Evolutionary conservation across 2,888 invertebrate species (phyloP), one percentile per base, ranked within the genome.

Genomic region (Spatulosminthurus flaviceps): DNA sequence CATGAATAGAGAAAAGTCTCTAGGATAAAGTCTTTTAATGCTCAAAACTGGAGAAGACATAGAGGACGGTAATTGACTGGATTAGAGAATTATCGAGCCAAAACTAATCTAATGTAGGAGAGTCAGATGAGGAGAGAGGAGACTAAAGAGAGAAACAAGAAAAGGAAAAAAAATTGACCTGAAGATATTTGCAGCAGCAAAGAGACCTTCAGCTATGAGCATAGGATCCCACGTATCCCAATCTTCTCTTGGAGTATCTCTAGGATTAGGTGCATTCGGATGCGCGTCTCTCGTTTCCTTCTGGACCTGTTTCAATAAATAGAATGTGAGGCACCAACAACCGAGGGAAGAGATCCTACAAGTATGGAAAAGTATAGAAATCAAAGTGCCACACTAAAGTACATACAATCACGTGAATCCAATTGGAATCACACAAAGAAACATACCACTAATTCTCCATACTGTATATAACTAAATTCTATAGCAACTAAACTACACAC

Each of bases 191-290:
- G 98, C 98, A 22, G 98, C 97, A 21, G 98, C 98, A 89, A 98
- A 98, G 77, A 98, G 91, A 42, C 96, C 97, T 88, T 97, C 97
- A 29, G 96, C 95, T 82, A 94, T 94, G 85, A 98, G 91, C 93
- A 97, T 98, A 22, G 98, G 98, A 88, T 98, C 98, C 95, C 96
- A 98, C 7, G 97, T 94, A 88, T 98, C 96, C 98, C 98, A 98
- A 85, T 95, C 91, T 88, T 95, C 94, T 80, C 98, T 91, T 86
- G 92, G 92, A 34, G 79, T 67, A 16, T 82, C 77, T 26, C 79
- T 78, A 51, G 51, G 51, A 51, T 51, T 51, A 13, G 51, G 51
- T 19, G 5, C 51, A 13, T 19, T 51, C 51, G 51, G 51, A 1
- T n/a, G 1, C 67, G 83, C 71, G 41, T 82, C 61, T 1, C n/a